Conservation (phyloP, 2,113 vertebrate species). For the Silurus asotus region DNA sequence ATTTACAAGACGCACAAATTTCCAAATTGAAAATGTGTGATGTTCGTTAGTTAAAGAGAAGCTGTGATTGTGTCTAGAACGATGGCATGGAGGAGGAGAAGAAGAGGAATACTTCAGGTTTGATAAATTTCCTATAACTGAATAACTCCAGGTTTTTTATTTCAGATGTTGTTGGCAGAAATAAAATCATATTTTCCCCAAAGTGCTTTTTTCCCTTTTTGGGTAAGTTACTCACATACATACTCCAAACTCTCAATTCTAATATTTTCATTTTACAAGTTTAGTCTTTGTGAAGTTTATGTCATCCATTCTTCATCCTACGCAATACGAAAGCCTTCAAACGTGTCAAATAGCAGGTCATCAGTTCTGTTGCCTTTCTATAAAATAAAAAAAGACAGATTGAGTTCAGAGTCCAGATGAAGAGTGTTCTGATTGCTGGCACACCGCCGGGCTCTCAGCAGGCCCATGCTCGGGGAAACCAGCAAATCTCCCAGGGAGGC, state of each 20-base stretch:
- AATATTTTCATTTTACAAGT: not conserved
- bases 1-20: too few relatives aligned
- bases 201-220: not conserved
- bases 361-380: slow-evolving; percentile 64
- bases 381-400: slow-evolving; percentile 64
- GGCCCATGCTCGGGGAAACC: not conserved
- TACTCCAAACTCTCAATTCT: not conserved
- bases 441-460: slow-evolving; percentile 46
- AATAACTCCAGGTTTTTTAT: not conserved
- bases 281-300: not conserved
- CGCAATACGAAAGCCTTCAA: not conserved
- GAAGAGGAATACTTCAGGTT: not conserved
- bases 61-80: not conserved
- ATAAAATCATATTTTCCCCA: not conserved
- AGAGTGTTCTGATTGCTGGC: slow-evolving; percentile 67
- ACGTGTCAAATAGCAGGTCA: slow-evolving; percentile 42
- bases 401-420: slow-evolving; percentile 64
- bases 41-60: not conserved
- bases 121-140: not conserved
- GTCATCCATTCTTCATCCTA: not conserved
- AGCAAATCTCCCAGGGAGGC: not conserved
- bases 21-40: not conserved
- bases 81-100: too few relatives aligned
- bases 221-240: not conserved
- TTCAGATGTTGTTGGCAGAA: not conserved